Conservation (phyloP, 2,888 invertebrate species). For the Bombyx huttoni region DNA sequence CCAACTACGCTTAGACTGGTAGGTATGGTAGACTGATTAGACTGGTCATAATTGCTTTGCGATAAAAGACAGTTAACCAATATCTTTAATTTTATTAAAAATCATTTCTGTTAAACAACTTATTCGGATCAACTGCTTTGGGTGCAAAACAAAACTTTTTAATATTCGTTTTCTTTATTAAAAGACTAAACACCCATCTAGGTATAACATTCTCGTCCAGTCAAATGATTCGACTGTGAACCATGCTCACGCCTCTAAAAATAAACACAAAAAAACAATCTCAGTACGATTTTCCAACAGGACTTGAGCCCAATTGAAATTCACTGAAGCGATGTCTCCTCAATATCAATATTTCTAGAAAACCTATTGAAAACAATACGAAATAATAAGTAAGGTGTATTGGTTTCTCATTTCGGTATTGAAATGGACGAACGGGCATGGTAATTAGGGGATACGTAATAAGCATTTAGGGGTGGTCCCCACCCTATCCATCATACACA, state of each 20-base stretch:
- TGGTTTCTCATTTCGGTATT: slow-evolving; percentile 34
- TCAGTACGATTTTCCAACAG: slow-evolving; percentile 26
- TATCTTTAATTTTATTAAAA: too few relatives aligned
- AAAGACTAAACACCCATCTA: background rate
- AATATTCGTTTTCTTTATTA: too few relatives aligned
- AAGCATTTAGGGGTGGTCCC: slow-evolving; percentile 54
- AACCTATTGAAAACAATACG: slow-evolving; percentile 45
- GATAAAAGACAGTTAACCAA: too few relatives aligned
- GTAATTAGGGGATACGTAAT: slow-evolving; percentile 64
- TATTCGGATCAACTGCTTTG: too few relatives aligned
- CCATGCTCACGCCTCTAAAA: slow-evolving; percentile 1
- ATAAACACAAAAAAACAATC: slow-evolving; percentile 19
- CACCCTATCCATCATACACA: slow-evolving; percentile 37
- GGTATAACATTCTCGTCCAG: slow-evolving; percentile 14
- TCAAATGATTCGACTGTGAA: slow-evolving; percentile 1
- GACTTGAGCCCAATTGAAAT: slow-evolving; percentile 41
- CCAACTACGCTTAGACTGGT: too few relatives aligned
- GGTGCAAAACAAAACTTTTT: too few relatives aligned
- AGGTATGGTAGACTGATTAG: too few relatives aligned
- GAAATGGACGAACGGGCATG: slow-evolving; percentile 37
- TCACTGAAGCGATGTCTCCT: slow-evolving; percentile 31
- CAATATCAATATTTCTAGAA: slow-evolving; percentile 50
- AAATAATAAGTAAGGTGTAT: slow-evolving; percentile 55
- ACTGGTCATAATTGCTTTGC: too few relatives aligned
- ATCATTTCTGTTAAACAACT: too few relatives aligned